Conservation (phyloP, 2,888 invertebrate species). For the Aleiodes testaceus region DNA sequence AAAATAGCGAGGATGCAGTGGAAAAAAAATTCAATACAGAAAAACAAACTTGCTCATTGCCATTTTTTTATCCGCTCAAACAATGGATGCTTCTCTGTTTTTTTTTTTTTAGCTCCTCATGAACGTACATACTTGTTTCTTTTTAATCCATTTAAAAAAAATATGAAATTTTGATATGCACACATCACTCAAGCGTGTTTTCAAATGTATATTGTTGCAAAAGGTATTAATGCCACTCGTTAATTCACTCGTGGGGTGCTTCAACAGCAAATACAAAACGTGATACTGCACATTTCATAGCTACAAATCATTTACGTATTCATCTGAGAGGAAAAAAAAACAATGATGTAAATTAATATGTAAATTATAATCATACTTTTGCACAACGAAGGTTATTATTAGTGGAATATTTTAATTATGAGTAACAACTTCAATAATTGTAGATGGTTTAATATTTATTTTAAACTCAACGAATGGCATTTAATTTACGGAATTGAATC, state of each 20-base stretch:
- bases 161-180: constrained; percentile 23
- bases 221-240: constrained; percentile 20
- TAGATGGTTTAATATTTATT: not conserved
- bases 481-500: too few species aligned
- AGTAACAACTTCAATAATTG: not conserved
- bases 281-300: constrained; percentile 22
- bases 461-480: not conserved
- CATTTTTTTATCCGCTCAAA: not conserved
- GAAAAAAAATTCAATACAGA: constrained; percentile 12
- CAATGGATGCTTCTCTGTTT: not conserved
- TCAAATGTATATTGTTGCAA: not conserved
- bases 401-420: not conserved
- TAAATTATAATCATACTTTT: not conserved
- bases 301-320: not conserved
- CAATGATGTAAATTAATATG: not conserved
- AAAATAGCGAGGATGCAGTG: constrained; percentile 3
- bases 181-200: constrained; percentile 18
- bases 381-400: not conserved
- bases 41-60: constrained; percentile 15
- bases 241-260: constrained; percentile 19
- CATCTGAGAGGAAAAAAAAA: not conserved
- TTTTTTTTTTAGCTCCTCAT: not conserved
- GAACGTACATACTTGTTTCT: constrained; percentile 11
- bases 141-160: not conserved
- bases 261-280: constrained; percentile 7